Evolutionary conservation across 2,888 invertebrate species (phyloP).

Genomic region (Cactoblastis cactorum): DNA sequence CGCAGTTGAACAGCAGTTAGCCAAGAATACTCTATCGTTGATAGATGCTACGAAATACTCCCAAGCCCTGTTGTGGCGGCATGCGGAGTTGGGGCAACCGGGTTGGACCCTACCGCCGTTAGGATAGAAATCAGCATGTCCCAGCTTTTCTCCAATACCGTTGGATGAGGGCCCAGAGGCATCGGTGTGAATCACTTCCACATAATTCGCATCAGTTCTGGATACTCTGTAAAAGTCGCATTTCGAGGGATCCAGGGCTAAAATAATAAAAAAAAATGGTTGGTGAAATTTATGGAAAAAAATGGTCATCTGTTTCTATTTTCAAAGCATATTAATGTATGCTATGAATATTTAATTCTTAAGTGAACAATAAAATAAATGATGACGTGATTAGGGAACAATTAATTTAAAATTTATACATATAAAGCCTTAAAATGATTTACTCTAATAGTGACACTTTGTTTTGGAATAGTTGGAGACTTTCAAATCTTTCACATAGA

Average conservation of each 20-base stretch:
- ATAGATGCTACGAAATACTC: slow-evolving; percentile 46
- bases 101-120: slow-evolving; percentile 88
- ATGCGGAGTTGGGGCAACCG: slow-evolving; percentile 41
- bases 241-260: slow-evolving; percentile 48
- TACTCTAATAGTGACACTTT: no score
- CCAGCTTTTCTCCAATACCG: slow-evolving; percentile 86
- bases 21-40: slow-evolving; percentile 28
- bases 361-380: no score
- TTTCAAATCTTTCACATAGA: no score
- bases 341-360: no score
- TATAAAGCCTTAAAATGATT: no score
- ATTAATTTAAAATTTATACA: no score
- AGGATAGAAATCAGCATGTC: slow-evolving; percentile 92
- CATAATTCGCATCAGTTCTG: slow-evolving; percentile 44
- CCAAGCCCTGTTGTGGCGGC: slow-evolving; percentile 49
- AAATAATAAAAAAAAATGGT: no score
- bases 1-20: slow-evolving; percentile 34
- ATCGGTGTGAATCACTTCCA: slow-evolving; percentile 57
- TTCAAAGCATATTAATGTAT: no score
- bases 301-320: no score
- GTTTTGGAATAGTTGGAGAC: no score
- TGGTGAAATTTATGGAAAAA: no score
- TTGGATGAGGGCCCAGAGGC: slow-evolving; percentile 30
- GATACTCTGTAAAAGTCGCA: slow-evolving; percentile 34
- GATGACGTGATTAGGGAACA: no score